Evolutionary conservation across 2,113 vertebrate genomes (phyloP).

Genomic region (Promerops cafer): DNA sequence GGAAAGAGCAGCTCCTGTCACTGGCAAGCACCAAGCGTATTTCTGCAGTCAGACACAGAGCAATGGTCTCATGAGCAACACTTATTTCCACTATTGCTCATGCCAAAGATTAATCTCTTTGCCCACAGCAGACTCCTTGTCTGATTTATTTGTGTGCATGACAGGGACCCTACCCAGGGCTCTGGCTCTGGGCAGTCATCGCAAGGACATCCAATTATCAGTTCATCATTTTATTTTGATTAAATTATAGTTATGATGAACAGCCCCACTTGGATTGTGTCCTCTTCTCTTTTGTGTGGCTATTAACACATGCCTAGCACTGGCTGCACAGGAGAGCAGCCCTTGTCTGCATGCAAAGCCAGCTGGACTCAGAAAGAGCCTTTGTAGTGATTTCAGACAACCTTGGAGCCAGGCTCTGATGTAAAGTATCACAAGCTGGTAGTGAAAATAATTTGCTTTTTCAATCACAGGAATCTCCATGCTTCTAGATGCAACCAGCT

Average conservation of each 20-base stretch:
- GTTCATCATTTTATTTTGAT: background rate
- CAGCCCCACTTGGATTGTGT: background rate
- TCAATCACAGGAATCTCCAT: background rate
- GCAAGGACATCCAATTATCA: background rate
- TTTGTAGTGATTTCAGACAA: background rate
- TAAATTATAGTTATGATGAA: background rate
- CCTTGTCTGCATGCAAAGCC: background rate
- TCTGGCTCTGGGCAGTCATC: background rate
- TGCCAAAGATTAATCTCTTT: background rate
- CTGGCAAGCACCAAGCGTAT: background rate
- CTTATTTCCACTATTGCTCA: background rate
- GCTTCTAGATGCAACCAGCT: background rate
- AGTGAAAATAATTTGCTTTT: background rate
- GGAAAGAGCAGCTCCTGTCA: background rate
- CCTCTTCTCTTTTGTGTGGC: background rate
- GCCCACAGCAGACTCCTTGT: background rate
- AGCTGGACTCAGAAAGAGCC: background rate
- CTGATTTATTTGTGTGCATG: constrained; percentile 17
- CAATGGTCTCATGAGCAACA: background rate
- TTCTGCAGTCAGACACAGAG: background rate
- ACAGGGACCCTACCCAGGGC: background rate
- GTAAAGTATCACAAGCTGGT: background rate
- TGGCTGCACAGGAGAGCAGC: background rate
- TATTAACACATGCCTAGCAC: background rate
- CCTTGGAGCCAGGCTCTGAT: background rate